These are phyloP conservation scores for Nothocercus julius DNA, from an alignment of 2,113 vertebrate species.

Conservation along the genomic window DNA sequence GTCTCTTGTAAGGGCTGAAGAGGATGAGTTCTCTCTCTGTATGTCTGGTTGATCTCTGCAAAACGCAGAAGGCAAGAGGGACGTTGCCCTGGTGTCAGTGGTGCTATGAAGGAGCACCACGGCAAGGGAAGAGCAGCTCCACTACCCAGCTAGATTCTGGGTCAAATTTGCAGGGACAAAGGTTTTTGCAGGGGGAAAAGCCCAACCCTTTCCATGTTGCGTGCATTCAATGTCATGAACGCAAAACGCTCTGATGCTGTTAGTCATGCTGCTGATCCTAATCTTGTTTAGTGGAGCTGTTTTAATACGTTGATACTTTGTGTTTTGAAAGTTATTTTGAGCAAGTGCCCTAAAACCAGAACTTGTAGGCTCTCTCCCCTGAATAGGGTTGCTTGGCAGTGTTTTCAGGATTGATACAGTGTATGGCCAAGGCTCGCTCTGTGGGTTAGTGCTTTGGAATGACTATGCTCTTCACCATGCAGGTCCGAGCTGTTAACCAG, in stretches of 20 bases:
- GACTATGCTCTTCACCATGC: background rate
- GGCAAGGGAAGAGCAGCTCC: background rate
- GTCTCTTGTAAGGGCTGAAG: background rate
- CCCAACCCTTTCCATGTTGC: background rate
- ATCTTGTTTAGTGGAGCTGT: background rate
- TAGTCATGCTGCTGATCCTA: background rate
- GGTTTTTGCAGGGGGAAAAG: background rate
- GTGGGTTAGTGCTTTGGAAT: background rate
- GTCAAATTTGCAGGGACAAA: background rate
- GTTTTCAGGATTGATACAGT: background rate
- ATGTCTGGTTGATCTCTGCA: background rate
- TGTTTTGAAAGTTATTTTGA: background rate
- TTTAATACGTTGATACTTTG: background rate
- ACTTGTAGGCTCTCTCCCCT: background rate
- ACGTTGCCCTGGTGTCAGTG: background rate
- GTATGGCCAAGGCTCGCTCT: background rate
- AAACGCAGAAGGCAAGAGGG: background rate
- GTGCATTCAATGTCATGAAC: accelerated
- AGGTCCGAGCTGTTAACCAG: background rate
- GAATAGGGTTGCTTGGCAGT: background rate
- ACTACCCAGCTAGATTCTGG: accelerated
- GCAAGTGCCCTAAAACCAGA: background rate
- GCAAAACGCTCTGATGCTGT: background rate
- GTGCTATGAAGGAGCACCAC: accelerated
- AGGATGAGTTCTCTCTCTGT: background rate